phyloP scores from a whole-genome alignment of 2,113 vertebrate species.

The Coptodon rendalli region DNA sequence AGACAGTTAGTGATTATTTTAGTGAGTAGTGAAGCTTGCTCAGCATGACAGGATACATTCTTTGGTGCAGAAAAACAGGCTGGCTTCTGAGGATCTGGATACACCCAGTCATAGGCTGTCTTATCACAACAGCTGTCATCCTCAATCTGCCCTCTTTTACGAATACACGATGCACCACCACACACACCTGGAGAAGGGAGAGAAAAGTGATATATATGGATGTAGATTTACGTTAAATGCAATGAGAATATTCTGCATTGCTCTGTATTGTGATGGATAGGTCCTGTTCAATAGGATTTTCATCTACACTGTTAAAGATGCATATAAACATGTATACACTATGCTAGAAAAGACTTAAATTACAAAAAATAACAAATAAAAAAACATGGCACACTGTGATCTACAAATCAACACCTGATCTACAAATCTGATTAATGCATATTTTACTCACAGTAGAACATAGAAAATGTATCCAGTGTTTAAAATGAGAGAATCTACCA shows the following conservation, averaged over 20 bases:
- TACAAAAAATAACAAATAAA: not conserved
- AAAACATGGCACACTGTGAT: not conserved
- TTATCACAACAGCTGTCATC: constrained; percentile 57
- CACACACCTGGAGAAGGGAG: constrained; percentile 55
- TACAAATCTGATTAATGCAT: not conserved
- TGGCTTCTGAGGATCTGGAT: constrained; percentile 42
- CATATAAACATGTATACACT: not conserved
- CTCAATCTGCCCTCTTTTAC: constrained; percentile 53
- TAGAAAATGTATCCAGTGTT: not conserved
- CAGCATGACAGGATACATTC: not conserved
- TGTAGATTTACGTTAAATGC: not conserved
- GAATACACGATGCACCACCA: constrained; percentile 58
- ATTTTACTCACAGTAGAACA: not conserved
- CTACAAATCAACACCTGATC: not conserved
- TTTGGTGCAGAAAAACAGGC: constrained; percentile 28
- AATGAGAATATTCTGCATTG: not conserved
- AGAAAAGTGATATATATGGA: not conserved
- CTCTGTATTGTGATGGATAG: not conserved
- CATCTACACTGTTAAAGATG: not conserved
- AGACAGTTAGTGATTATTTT: not conserved
- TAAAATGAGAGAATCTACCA: not conserved
- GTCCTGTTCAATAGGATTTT: not conserved
- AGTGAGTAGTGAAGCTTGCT: rapidly evolving
- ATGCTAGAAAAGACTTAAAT: not conserved
- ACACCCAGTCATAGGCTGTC: constrained; percentile 66